phyloP scores from a whole-genome alignment of 2,113 vertebrate genomes.

The Hyla sarda region DNA sequence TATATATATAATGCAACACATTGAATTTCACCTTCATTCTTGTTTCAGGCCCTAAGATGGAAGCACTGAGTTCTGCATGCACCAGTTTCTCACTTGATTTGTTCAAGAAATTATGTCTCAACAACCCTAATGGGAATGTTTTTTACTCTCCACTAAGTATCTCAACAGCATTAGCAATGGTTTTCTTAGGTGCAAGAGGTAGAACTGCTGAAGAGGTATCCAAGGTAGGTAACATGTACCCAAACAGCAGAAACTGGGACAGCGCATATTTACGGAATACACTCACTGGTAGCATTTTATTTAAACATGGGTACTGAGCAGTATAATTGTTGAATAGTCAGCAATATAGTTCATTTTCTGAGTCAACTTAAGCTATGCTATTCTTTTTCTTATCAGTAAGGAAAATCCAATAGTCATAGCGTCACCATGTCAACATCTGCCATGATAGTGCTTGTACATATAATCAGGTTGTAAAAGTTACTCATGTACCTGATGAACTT shows the following conservation, averaged over 20 bases:
- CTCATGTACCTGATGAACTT: conserved; percentile 20
- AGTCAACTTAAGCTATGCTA: not conserved
- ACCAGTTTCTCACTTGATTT: conserved; percentile 72
- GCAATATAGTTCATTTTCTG: too few relatives aligned
- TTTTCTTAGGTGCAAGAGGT: conserved; percentile 70
- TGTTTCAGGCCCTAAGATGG: conserved; percentile 71
- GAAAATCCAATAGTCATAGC: not conserved
- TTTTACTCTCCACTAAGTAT: conserved; percentile 75
- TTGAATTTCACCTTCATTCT: conserved; percentile 3
- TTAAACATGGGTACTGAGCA: not conserved
- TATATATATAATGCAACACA: too few relatives aligned
- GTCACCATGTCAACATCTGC: not conserved
- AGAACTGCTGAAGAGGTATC: conserved; percentile 68
- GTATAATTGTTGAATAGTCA: not conserved
- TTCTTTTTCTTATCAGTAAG: not conserved
- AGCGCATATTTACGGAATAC: not conserved
- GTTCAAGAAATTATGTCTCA: conserved; percentile 63
- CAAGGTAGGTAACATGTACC: conserved; percentile 68
- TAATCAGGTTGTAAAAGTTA: conserved; percentile 8
- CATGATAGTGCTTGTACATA: not conserved
- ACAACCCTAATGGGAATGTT: conserved; percentile 67
- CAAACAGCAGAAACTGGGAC: too few relatives aligned
- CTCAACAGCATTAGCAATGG: conserved; percentile 73
- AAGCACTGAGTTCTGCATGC: conserved; percentile 67
- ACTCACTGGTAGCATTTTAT: not conserved